phyloP scores from a whole-genome alignment of 2,113 vertebrate species.

The Chroicocephalus ridibundus region DNA sequence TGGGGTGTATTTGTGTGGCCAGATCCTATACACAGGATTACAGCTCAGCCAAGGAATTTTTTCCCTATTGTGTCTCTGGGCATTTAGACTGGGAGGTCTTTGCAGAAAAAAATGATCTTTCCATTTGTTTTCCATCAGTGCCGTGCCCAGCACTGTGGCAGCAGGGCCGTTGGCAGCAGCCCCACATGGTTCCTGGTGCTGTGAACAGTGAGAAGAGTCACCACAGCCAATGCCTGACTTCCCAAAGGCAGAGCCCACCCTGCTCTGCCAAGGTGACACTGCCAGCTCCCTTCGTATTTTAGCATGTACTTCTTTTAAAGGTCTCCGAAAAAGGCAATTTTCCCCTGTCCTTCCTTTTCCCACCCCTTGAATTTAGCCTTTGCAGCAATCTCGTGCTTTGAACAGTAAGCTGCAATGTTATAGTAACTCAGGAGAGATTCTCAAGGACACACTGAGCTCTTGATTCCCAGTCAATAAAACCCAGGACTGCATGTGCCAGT shows the following conservation, averaged over 20 bases:
- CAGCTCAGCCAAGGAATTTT: slow-evolving; percentile 44
- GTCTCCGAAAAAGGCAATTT: not conserved
- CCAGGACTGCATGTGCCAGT: not conserved
- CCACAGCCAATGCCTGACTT: not conserved
- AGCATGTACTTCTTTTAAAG: not conserved
- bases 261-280: not conserved
- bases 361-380: not conserved
- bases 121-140: slow-evolving; percentile 14
- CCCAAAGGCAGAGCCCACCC: not conserved
- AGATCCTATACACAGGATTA: not conserved
- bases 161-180: not conserved
- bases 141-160: slow-evolving; percentile 11
- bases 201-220: not conserved
- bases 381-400: not conserved
- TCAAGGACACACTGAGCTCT: not conserved
- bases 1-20: slow-evolving; percentile 25
- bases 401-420: not conserved
- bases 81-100: slow-evolving; percentile 43
- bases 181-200: not conserved
- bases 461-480: not conserved
- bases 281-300: not conserved
- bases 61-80: slow-evolving; percentile 4
- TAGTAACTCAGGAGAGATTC: not conserved
- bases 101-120: slow-evolving; percentile 5
- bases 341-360: not conserved